Evolutionary conservation across 2,113 vertebrate species (phyloP).

Genomic region (Gopherus evgoodei): DNA sequence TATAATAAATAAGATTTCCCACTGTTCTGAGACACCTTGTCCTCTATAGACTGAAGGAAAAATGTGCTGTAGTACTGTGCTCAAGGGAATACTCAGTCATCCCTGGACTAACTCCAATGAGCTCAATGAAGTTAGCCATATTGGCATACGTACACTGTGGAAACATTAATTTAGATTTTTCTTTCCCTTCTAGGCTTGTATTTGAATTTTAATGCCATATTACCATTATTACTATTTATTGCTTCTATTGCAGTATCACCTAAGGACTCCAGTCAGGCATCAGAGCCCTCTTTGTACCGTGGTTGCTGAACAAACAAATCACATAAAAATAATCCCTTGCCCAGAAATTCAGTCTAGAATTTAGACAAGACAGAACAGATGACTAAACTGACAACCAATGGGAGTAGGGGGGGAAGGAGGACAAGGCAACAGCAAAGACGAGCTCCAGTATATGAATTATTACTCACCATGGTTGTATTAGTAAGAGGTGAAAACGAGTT

Average conservation of each 20-base stretch:
- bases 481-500: background rate
- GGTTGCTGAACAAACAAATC: background rate
- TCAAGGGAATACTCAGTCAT: background rate
- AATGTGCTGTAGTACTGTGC: background rate
- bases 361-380: background rate
- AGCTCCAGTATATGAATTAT: background rate
- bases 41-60: background rate
- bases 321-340: background rate
- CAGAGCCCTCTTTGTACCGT: background rate
- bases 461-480: background rate
- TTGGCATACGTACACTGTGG: background rate
- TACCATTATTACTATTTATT: background rate
- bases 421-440: background rate
- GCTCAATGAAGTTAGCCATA: background rate
- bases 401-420: background rate
- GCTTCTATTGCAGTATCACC: background rate
- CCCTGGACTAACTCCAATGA: background rate
- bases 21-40: background rate
- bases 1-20: background rate
- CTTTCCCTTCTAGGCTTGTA: background rate
- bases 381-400: background rate
- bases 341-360: background rate
- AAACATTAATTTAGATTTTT: background rate
- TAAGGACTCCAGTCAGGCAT: background rate
- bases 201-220: background rate